Base-by-base conservation (phyloP, 2,888 invertebrate species). In the Odontothrips loti region DNA sequence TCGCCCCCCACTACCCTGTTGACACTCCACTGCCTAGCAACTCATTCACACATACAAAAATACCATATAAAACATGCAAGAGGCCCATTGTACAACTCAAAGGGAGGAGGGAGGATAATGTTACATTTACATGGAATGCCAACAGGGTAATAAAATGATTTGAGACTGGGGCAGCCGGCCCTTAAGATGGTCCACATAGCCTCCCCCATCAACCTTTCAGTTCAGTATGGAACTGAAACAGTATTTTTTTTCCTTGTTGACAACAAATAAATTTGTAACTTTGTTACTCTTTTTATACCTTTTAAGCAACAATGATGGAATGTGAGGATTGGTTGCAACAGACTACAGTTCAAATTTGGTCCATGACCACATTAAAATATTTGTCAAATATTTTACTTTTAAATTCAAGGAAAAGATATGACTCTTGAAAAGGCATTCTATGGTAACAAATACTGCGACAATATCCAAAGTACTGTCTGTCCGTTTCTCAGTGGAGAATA, bases 251-350 rank as follows among this genome's bases (percentile, higher is more conserved):
- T 58, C 34, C 58, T 58, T 58, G 58, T 15, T 27, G 23, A 75
- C 68, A 75, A 75, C 27, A 75, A 75, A 75, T 75, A 75, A 27
- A 75, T 75, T 75, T 75, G 68, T 75, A 75, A 75, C 68, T 75
- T 75, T 75, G 68, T 75, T 75, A 75, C 68, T 27, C 17, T 20
- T 58, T 75, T 27, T 27, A 23, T 23, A 27, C 68, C 17, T 20
- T 58, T 27, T 75, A 23, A 75, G 68, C 68, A 23, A 75, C 27
- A 75, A 75, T 75, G 68, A 75, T 75, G 68, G 68, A 75, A 75
- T 75, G 68, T 75, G 68, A 75, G 68, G 27, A 75, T 75, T 75
- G 68, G 68, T 75, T 75, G 68, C 68, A 75, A 75, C 27, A 75
- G 68, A 75, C 68, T 75, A 75, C 12, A 12, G 23, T 27, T 27